A percentile compares a stretch with the other conserved stretches of the same genome.
Evolutionary conservation across 2,888 invertebrate genomes (phyloP).

Genomic region (Eurois occulta): DNA sequence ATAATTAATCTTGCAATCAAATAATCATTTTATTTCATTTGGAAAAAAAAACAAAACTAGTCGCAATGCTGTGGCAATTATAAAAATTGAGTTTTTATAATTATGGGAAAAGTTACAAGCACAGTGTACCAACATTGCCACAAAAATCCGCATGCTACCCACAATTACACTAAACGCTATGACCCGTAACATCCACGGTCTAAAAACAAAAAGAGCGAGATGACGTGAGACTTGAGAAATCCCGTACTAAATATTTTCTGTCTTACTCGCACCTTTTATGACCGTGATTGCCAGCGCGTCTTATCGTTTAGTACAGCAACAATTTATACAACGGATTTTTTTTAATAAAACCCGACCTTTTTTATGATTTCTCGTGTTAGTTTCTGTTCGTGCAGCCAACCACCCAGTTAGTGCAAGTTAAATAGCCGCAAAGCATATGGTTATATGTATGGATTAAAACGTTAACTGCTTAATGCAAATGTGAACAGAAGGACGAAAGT

Average conservation of each 20-base stretch:
- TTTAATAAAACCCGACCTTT: background rate
- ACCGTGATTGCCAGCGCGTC: background rate
- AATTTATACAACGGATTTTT: background rate
- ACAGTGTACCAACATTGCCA: background rate
- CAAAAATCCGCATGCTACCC: conserved; percentile 2
- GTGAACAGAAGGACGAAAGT: background rate
- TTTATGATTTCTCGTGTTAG: conserved; percentile 9
- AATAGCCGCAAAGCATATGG: conserved; percentile 52
- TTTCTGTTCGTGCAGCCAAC: conserved; percentile 25
- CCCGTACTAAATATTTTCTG: background rate
- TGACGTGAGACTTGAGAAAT: background rate
- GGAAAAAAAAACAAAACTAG: background rate
- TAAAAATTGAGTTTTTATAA: no score
- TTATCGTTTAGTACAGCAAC: background rate
- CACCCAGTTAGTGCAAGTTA: conserved; percentile 33
- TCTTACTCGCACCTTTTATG: background rate
- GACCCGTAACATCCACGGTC: no score
- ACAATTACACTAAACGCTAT: background rate
- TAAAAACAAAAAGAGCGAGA: background rate
- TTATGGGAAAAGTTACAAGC: background rate
- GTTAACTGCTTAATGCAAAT: conserved; percentile 10
- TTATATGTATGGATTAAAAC: conserved; percentile 27
- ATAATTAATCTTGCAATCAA: background rate
- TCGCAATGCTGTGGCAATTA: no score
- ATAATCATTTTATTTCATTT: background rate